These are phyloP conservation scores for Euleptes europaea DNA, from an alignment of 2,113 vertebrate genomes.

Conservation along the genomic window DNA sequence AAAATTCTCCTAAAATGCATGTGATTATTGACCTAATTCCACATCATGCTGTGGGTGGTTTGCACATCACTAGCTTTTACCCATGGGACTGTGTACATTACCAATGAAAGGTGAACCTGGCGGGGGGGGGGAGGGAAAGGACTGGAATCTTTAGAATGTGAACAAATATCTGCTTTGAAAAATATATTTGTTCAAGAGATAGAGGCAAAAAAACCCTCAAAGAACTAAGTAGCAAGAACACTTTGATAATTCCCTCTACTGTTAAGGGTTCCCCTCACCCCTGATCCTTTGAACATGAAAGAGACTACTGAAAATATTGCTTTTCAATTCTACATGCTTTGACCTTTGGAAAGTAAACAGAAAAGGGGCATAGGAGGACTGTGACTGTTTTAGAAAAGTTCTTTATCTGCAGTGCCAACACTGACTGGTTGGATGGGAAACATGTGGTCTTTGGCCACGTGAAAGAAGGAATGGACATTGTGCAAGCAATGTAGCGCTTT, in stretches of 20 bases:
- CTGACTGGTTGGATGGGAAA: too few species aligned
- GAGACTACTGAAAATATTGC: neutral
- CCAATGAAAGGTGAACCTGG: neutral
- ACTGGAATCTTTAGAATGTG: neutral
- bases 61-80: neutral
- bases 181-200: neutral
- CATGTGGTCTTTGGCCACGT: too few species aligned
- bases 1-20: too few species aligned
- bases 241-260: neutral
- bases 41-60: too few species aligned
- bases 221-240: neutral
- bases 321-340: neutral
- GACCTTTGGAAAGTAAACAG: neutral
- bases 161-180: conserved; percentile 2
- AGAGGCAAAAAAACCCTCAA: neutral
- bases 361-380: neutral
- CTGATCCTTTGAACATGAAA: neutral
- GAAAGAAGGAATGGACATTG: too few species aligned
- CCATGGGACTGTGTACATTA: too few species aligned
- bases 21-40: too few species aligned
- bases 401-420: too few species aligned
- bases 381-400: neutral
- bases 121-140: neutral
- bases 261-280: neutral
- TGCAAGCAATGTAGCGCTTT: too few species aligned